phyloP scores from a whole-genome alignment of 2,113 vertebrate genomes.

The Engystomops pustulosus region DNA sequence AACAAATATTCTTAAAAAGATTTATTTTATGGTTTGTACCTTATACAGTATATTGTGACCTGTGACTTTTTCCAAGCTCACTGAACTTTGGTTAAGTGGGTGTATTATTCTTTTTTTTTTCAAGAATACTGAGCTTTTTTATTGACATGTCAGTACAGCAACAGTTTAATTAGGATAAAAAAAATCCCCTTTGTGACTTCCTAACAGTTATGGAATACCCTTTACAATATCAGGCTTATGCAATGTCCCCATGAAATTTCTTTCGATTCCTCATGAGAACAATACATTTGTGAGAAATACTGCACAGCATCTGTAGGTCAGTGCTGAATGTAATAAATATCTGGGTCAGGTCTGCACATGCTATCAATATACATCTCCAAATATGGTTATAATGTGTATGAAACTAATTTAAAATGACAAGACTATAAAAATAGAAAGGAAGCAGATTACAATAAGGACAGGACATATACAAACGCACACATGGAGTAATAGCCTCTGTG shows the following conservation, averaged over 20 bases:
- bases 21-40: no score
- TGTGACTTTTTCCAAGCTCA: neutral
- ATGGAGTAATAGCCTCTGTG: neutral
- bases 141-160: conserved; percentile 28
- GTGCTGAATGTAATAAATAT: conserved; percentile 51
- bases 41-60: neutral
- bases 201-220: conserved; percentile 31
- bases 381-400: conserved; percentile 54
- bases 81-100: neutral
- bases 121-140: conserved; percentile 7
- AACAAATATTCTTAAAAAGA: no score
- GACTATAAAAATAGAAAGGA: conserved; percentile 48
- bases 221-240: conserved; percentile 52
- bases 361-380: conserved; percentile 32
- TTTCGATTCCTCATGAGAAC: conserved; percentile 34
- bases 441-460: conserved; percentile 60
- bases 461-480: conserved; percentile 68
- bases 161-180: conserved; percentile 28
- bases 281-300: conserved; percentile 47
- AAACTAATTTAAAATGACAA: conserved; percentile 60
- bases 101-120: conserved; percentile 2
- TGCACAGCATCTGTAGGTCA: conserved; percentile 39
- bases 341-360: conserved; percentile 24
- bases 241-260: conserved; percentile 30
- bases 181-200: conserved; percentile 47